Base-by-base conservation (phyloP, 2,113 vertebrate species). In the Antigone vipio region DNA sequence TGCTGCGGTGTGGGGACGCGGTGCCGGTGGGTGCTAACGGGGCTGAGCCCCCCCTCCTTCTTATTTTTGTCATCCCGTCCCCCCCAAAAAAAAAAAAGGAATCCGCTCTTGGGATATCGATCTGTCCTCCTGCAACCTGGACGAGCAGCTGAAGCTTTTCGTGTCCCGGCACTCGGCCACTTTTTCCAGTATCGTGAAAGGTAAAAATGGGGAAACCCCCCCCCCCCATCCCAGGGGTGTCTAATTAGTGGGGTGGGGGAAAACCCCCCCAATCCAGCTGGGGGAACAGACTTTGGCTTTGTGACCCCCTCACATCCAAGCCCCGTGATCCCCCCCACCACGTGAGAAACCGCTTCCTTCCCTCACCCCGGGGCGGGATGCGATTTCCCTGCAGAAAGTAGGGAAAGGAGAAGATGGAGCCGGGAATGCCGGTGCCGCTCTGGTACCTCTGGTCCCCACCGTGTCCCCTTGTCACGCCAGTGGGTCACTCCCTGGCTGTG, bases 81-180 rank as follows among this genome's bases (percentile, higher is more conserved):
- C 9, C 18, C 49, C 22, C 11, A 49, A 50, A 0, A 66, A 40
- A 40, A 40, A 40, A 40, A 40, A 40, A 94, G 95, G 92, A 18
- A 97, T 99, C 45, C 98, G 98, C 22, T 98, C 98, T 0, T 99
- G 99, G 99, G 97, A 98, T 7, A 97, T 99, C 1, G 98, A 99
- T 27, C 98, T 99, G 32, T 80, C 97, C 0, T 62, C 95, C 21
- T 99, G 98, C 29, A 98, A 98, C 95, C 97, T 99, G 66, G 99
- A 99, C 1, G 98, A 99, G 93, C 99, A 99, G 97, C 98, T 99
- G 71, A 99, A 99, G 85, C 98, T 99, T 16, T 99, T 99, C 0
- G 99, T 99, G 69, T 99, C 99, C 5, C 98, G 99, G 23, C 99
- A 99, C 95, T 99, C 99, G 0, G 99, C 99, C 67, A 98, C 98